A percentile compares a stretch with the other conserved stretches of the same genome.
phyloP scores from a whole-genome alignment of 2,888 invertebrate species.

The Dolichomitus sp. region DNA sequence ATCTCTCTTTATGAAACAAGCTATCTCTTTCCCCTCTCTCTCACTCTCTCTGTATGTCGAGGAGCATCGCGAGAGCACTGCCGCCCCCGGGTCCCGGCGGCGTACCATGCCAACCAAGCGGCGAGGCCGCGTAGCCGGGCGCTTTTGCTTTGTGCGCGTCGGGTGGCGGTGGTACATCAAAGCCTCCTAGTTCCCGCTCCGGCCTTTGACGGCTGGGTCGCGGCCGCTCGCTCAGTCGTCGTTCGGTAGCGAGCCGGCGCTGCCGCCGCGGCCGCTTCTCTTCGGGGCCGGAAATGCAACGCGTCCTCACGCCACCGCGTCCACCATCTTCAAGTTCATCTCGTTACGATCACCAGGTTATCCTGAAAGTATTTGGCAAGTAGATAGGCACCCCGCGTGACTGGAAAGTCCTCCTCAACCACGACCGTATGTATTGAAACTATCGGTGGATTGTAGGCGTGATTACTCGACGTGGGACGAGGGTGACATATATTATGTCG shows the following conservation, averaged over 20 bases:
- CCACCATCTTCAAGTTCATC: constrained; percentile 44
- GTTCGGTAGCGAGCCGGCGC: constrained; percentile 84
- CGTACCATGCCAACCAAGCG: constrained; percentile 79
- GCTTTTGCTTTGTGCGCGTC: constrained; percentile 85
- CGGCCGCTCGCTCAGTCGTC: constrained; percentile 85
- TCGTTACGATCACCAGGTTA: constrained; percentile 51
- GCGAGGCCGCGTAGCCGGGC: constrained; percentile 78
- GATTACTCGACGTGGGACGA: constrained; percentile 29
- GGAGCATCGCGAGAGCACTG: constrained; percentile 68
- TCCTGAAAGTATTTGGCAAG: constrained; percentile 38
- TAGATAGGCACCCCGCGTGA: constrained; percentile 6
- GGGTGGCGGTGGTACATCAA: constrained; percentile 85
- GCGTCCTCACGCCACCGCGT: constrained; percentile 49
- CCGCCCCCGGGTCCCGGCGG: constrained; percentile 73
- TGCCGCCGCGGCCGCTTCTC: constrained; percentile 87
- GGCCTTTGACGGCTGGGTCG: constrained; percentile 85
- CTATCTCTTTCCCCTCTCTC: constrained; percentile 68
- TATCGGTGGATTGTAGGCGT: constrained; percentile 37
- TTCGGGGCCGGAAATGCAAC: constrained; percentile 87
- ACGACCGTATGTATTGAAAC: constrained; percentile 46
- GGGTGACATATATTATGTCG: constrained; percentile 62
- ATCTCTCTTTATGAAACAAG: constrained; percentile 63
- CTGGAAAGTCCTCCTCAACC: background rate
- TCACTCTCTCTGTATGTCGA: constrained; percentile 68
- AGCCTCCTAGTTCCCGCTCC: constrained; percentile 85